Percentiles rank a stretch among this genome's conserved stretches.
phyloP scores from a whole-genome alignment of 2,113 vertebrate genomes.

The Hemichromis elongatus region DNA sequence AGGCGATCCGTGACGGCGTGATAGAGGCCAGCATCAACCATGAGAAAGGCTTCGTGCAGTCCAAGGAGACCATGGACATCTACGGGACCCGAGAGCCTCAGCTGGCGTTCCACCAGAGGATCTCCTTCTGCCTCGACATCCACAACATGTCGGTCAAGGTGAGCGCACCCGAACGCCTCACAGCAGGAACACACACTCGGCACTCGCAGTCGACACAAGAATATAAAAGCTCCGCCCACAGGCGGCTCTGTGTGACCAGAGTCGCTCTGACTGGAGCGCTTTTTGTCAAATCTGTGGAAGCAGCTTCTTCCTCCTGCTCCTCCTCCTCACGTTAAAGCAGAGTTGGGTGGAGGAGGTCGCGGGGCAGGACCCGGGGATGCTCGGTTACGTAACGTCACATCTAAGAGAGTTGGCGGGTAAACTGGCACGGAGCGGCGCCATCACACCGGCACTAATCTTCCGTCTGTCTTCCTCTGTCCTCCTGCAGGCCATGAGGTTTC shows the following conservation, averaged over 20 bases:
- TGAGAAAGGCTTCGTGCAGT: slow-evolving; percentile 96
- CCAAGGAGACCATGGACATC: slow-evolving; percentile 96
- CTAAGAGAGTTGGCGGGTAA: not conserved
- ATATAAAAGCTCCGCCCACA: not conserved
- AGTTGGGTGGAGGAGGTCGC: accelerated
- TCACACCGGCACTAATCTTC: not conserved
- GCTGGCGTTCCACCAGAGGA: slow-evolving; percentile 96
- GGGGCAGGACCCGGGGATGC: not conserved
- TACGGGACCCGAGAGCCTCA: slow-evolving; percentile 96
- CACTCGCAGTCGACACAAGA: not conserved
- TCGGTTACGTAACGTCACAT: accelerated
- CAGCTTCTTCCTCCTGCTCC: not conserved
- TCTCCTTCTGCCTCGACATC: slow-evolving; percentile 97
- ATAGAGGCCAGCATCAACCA: slow-evolving; percentile 99
- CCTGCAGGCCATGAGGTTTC: slow-evolving; percentile 94
- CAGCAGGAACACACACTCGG: not conserved
- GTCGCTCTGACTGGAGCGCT: not conserved
- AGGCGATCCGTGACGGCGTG: slow-evolving; percentile 96
- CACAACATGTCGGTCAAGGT: slow-evolving; percentile 99
- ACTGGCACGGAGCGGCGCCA: not conserved
- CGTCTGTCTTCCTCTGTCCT: not conserved
- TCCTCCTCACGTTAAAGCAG: not conserved
- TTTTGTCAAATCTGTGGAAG: not conserved
- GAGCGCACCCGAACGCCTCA: not conserved
- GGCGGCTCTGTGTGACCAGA: too few relatives aligned